Conservation (phyloP, 2,113 vertebrate species). For the Prochilodus magdalenae region DNA sequence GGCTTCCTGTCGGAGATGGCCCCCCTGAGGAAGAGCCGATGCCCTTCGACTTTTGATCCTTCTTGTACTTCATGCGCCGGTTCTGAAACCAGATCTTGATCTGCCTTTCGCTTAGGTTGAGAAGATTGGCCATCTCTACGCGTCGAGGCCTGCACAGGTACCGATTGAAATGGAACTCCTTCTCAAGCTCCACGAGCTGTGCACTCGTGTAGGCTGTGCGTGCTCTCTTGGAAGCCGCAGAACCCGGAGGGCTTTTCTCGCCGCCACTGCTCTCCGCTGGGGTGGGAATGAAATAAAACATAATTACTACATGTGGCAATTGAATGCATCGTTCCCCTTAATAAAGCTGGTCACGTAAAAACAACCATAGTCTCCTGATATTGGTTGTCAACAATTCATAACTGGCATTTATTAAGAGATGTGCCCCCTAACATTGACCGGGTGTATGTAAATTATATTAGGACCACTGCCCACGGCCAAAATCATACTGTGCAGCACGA, state of each 20-base stretch:
- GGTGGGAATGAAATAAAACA: constrained; percentile 88
- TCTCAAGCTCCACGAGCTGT: constrained; percentile 88
- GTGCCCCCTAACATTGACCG: constrained; percentile 82
- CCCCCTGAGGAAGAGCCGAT: constrained; percentile 93
- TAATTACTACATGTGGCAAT: constrained; percentile 88
- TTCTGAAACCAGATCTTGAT: constrained; percentile 99
- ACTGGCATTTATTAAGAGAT: constrained; percentile 98
- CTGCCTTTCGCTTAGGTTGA: constrained; percentile 95
- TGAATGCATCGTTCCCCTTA: constrained; percentile 89
- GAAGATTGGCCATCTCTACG: constrained; percentile 96
- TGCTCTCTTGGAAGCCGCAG: constrained; percentile 95
- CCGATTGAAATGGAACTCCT: constrained; percentile 95
- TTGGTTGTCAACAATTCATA: constrained; percentile 94
- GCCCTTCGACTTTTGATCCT: constrained; percentile 96
- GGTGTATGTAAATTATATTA: constrained; percentile 95
- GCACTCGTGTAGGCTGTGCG: constrained; percentile 97
- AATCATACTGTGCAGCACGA: constrained; percentile 37
- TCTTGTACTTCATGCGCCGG: constrained; percentile 97
- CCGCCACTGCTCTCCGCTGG: constrained; percentile 87
- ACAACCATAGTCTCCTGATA: constrained; percentile 76
- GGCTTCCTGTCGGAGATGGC: constrained; percentile 91
- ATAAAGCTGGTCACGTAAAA: constrained; percentile 83
- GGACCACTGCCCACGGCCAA: constrained; percentile 69
- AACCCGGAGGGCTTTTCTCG: constrained; percentile 95
- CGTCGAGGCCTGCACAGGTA: constrained; percentile 94